These are phyloP conservation scores for Sturnira hondurensis DNA, from an alignment of 2,113 vertebrate species.

Conservation along the genomic window DNA sequence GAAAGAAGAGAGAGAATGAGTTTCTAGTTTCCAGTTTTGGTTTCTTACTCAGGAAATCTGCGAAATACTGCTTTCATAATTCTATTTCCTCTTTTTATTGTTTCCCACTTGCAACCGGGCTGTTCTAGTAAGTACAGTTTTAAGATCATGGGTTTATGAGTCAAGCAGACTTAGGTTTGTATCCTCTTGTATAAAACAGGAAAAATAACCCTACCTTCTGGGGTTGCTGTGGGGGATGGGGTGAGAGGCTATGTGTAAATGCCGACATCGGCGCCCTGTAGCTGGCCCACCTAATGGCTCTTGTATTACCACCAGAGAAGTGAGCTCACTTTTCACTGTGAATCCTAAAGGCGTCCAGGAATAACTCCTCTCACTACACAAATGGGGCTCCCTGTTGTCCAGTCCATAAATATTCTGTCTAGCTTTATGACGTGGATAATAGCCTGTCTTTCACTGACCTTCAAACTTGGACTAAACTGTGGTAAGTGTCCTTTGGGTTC, in stretches of 20 bases:
- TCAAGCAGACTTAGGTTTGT: not conserved
- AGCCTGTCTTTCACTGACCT: not conserved
- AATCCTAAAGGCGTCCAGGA: not conserved
- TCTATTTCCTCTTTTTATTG: not conserved
- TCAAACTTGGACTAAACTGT: not conserved
- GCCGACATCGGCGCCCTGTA: rapidly evolving
- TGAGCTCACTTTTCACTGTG: not conserved
- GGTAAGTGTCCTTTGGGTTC: not conserved
- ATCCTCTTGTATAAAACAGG: not conserved
- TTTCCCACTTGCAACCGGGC: not conserved
- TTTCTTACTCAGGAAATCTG: not conserved
- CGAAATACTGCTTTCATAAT: not conserved
- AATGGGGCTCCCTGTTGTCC: not conserved
- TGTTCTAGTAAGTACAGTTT: not conserved
- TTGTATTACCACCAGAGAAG: not conserved
- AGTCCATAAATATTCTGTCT: not conserved
- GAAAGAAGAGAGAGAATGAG: not conserved
- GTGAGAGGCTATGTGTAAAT: not conserved
- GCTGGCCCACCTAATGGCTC: not conserved
- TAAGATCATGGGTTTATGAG: not conserved
- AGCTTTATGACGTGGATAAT: not conserved
- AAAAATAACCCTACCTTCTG: not conserved
- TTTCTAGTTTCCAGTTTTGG: not conserved
- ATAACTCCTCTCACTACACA: not conserved
- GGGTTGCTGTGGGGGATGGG: not conserved